Evolutionary conservation across 2,797 vertebrate species (phyloP), one percentile per base, ranked within the genome.

Genomic region (Sardinella longiceps): DNA sequence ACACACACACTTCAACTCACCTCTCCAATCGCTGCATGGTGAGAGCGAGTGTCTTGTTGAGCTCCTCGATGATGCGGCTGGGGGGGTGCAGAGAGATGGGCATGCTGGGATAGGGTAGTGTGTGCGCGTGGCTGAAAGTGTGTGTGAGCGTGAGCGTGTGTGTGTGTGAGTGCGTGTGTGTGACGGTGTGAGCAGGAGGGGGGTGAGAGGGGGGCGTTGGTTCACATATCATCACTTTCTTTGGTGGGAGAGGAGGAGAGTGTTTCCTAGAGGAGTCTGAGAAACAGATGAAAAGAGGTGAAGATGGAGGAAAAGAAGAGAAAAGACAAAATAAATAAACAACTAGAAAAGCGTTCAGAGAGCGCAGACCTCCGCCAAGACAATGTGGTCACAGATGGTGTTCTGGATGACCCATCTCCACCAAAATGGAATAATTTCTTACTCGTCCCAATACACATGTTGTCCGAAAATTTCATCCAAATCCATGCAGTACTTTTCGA

Each of bases 1-100:
- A 37, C 28, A 15, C 14, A 30, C 25, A 37, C 28, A 28, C 15
- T 33, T 2, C 25, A n/a, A 60, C 85, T 95, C 95, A 99, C 98
- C 98, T 99, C 95, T 99, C 98, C 88, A 99, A 96, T 94, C 97
- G 95, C 94, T 99, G 98, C 97, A 99, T 99, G 92, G 98, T 99
- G 93, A 99, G 96, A 58, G 97, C 98, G 85, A 99, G 94, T 0
- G 98, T 99, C 92, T 98, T 99, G 94, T 99, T 99, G 89, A 99
- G 96, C 88, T 99, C 98, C 81, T 99, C 98, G 0, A 99, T 99
- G 94, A 99, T 97, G 81, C 97, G 94, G 91, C 97, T 98, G 82
- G 95, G 93, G 0, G 95, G 93, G 90, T 99, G 97, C 70, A 98
- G 93, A 83, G 97, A 89, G 50, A 97, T 93, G 0, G 97, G 95